Percentiles rank a stretch among this genome's conserved stretches.
phyloP scores from a whole-genome alignment of 2,888 invertebrate genomes.

The Tiliacea aurago region DNA sequence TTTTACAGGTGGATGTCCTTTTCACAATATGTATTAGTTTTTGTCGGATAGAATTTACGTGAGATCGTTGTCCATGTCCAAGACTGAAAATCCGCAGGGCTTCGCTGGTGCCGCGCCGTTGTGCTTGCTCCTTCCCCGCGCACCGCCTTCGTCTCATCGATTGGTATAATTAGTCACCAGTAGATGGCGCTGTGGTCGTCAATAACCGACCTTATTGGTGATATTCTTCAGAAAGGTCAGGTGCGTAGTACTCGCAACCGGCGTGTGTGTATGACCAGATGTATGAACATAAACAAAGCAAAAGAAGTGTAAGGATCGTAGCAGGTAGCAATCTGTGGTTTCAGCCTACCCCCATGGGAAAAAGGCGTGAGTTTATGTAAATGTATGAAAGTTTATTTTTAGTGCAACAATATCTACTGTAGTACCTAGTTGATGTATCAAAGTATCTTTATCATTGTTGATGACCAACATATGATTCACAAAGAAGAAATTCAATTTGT shows the following conservation, averaged over 20 bases:
- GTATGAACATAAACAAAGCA: too few species aligned
- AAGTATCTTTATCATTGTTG: neutral
- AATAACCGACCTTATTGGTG: neutral
- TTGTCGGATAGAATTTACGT: too few species aligned
- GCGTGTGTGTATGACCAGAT: neutral
- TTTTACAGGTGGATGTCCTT: too few species aligned
- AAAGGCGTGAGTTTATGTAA: neutral
- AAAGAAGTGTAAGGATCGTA: neutral
- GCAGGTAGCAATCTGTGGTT: neutral
- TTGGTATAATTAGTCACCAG: too few species aligned
- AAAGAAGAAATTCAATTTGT: neutral
- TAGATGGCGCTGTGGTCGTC: too few species aligned
- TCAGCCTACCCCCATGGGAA: neutral
- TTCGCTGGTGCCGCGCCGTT: too few species aligned
- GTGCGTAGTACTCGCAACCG: neutral
- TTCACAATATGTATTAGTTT: too few species aligned
- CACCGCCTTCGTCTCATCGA: too few species aligned
- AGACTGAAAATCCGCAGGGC: too few species aligned
- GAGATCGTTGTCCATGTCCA: too few species aligned
- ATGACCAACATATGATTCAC: neutral
- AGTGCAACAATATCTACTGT: neutral
- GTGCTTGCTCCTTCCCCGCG: too few species aligned
- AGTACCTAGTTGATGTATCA: neutral
- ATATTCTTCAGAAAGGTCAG: neutral
- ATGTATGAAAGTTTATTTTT: neutral